Evolutionary conservation across 2,113 vertebrate genomes (phyloP), one percentile per base, ranked within the genome.

Genomic region (Alosa alosa): DNA sequence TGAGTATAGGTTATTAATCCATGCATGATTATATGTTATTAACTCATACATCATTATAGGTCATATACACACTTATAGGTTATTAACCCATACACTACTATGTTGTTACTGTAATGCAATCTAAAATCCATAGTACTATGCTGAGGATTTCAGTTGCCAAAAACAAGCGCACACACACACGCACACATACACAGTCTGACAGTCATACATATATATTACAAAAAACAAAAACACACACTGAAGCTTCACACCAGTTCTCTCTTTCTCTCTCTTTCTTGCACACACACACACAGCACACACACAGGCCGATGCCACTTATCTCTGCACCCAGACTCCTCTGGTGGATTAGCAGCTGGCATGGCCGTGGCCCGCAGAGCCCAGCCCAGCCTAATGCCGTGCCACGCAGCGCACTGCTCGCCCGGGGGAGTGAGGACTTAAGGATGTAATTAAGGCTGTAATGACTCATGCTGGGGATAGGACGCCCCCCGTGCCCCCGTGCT

Each of bases 391-490:
- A 17, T 17, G 50, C 13, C 0, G 17, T 52, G 50, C 50, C 50
- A 52, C 50, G 50, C 50, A 52, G 50, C 50, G 15, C 13, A 13
- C 13, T 17, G 50, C 9, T 10, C 3, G 50, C 55, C 55, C 20
- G 55, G 55, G 55, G 55, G 55, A 60, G 55, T 22, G 86, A 87
- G 85, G 89, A 87, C 86, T 86, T 55, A 78, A 81, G 86, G 87
- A 88, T 93, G 84, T 93, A 92, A 92, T 94, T 91, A 93, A 89
- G 72, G 84, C 89, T 86, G 85, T 92, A 91, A 92, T 90, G 88
- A 86, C 89, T 90, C 49, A 81, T 86, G 88, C 81, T 81, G 72
- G 25, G 72, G 72, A 39, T 10, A 39, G 72, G 31, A 36, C 72
- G 10, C 10, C 72, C 78, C 41, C 41, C 3, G 81, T 86, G 87